phyloP scores from a whole-genome alignment of 2,797 vertebrate genomes.

The Spinibarbus caldwelli region DNA sequence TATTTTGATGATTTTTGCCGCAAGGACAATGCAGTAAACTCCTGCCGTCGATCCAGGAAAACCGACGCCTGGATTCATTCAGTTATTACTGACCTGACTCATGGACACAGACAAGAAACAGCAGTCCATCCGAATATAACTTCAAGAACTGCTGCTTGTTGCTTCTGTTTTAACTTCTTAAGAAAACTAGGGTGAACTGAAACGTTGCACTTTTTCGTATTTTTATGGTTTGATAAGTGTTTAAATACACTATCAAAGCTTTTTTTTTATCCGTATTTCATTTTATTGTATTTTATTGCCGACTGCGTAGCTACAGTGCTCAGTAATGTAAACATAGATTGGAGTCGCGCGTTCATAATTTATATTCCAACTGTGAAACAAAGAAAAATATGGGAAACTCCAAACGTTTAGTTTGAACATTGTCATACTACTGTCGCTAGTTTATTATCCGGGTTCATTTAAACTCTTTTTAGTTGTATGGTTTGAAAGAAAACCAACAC shows the following conservation, averaged over 20 bases:
- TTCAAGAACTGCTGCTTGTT: not conserved
- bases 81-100: conserved; percentile 12
- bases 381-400: conserved; percentile 32
- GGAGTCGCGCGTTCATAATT: not conserved
- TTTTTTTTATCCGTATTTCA: not conserved
- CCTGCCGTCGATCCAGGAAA: conserved; percentile 33
- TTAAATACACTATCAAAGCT: not conserved
- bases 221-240: not conserved
- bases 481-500: not conserved
- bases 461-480: not conserved
- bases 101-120: conserved; percentile 10
- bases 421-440: not conserved
- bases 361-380: conserved; percentile 17
- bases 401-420: not conserved
- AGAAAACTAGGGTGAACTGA: not conserved
- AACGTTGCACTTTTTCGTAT: conserved; percentile 10
- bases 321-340: conserved; percentile 5
- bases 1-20: not conserved
- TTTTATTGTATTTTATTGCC: not conserved
- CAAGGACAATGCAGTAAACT: conserved; percentile 27
- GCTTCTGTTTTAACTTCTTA: conserved; percentile 6
- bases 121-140: too few relatives aligned
- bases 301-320: not conserved
- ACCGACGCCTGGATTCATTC: conserved; percentile 26
- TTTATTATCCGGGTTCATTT: not conserved